Conservation (phyloP, 2,113 vertebrate genomes). For the Numida meleagris region DNA sequence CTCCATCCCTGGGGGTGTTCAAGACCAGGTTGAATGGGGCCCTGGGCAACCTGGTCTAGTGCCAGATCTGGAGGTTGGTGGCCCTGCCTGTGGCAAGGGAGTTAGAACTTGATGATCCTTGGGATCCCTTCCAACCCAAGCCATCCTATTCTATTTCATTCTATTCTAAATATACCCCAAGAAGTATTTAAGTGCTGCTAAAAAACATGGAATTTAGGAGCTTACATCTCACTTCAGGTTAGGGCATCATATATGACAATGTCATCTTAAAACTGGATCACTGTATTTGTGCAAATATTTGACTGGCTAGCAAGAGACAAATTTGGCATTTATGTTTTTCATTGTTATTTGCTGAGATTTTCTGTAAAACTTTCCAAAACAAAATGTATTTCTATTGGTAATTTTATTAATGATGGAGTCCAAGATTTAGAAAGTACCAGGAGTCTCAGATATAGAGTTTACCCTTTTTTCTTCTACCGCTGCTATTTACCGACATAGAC, state of each 20-base stretch:
- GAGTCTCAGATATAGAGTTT: background rate
- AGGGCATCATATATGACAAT: accelerated
- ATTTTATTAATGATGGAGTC: background rate
- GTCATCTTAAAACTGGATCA: background rate
- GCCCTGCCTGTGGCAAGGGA: too few species aligned
- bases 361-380: background rate
- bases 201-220: background rate
- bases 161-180: too few species aligned
- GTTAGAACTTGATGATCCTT: too few species aligned
- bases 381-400: background rate
- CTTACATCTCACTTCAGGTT: background rate
- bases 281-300: background rate
- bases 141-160: too few species aligned
- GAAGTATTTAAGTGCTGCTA: background rate
- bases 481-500: background rate
- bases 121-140: too few species aligned
- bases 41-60: too few species aligned
- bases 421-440: background rate
- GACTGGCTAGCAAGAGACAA: background rate
- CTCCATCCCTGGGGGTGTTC: too few species aligned
- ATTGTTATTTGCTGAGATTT: background rate
- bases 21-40: too few species aligned
- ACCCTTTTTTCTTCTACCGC: background rate
- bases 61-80: too few species aligned
- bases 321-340: background rate